Base-by-base conservation (phyloP, 2,888 invertebrate species). In the Urechis unicinctus region DNA sequence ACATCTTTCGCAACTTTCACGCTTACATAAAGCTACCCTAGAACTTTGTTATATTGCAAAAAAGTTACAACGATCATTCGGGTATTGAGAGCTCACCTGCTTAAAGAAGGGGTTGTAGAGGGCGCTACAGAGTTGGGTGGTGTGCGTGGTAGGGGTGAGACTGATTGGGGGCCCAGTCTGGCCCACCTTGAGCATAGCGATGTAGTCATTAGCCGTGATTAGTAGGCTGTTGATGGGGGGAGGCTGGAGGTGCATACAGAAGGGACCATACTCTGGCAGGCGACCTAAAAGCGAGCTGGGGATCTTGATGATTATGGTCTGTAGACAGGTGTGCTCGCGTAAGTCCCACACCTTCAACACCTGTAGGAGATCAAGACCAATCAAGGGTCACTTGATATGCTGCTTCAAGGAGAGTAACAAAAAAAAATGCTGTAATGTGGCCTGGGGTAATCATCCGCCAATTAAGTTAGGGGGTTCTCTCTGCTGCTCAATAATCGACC, bases 331-430 rank as follows among this genome's bases (percentile, higher is more conserved):
- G 59, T 77, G 73, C 56, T 77, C 76, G 54, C 70, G 71, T 13
- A 71, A 62, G 61, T 77, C 77, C 78, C 78, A 78, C 22, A 76
- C 76, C 57, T 77, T 77, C 24, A 78, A 61, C 4, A 74, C 70
- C 77, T 77, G 63, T 25, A 46, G 36, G 17, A n/a, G n/a, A n/a
- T n/a, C n/a, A n/a, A n/a, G n/a, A n/a, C n/a, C n/a, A n/a, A n/a
- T n/a, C n/a, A n/a, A n/a, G n/a, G n/a, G n/a, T n/a, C n/a, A n/a
- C n/a, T n/a, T n/a, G n/a, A n/a, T n/a, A n/a, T n/a, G n/a, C n/a
- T n/a, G n/a, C n/a, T n/a, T n/a, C n/a, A n/a, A n/a, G n/a, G n/a
- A n/a, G n/a, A n/a, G n/a, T n/a, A n/a, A n/a, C n/a, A n/a, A n/a
- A n/a, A n/a, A n/a, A n/a, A n/a, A n/a, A n/a, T n/a, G n/a, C n/a